phyloP scores from a whole-genome alignment of 2,888 invertebrate species.

The Caenorhabditis afra region DNA sequence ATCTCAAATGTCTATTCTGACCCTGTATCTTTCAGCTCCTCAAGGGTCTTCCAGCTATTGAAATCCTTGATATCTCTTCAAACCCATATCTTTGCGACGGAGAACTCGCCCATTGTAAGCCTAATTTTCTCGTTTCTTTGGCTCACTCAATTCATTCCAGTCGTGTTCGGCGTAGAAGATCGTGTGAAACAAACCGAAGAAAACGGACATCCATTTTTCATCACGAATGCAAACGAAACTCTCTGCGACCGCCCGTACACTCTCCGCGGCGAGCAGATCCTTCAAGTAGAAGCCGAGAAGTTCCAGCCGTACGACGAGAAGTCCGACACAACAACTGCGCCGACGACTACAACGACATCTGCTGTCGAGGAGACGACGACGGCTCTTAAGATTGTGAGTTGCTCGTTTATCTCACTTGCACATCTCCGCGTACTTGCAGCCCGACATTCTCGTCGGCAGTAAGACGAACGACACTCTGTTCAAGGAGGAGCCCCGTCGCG shows the following conservation, averaged over 20 bases:
- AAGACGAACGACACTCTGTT: conserved; percentile 68
- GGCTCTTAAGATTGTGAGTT: conserved; percentile 60
- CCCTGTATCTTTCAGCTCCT: conserved; percentile 45
- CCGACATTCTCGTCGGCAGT: conserved; percentile 67
- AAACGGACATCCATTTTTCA: conserved; percentile 65
- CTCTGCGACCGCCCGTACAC: conserved; percentile 80
- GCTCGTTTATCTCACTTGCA: neutral
- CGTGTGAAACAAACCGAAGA: conserved; percentile 68
- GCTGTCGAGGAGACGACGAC: conserved; percentile 66
- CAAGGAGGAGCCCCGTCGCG: conserved; percentile 67
- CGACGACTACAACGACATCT: conserved; percentile 64
- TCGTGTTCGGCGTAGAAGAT: conserved; percentile 69
- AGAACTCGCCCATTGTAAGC: conserved; percentile 62
- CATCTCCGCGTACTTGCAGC: conserved; percentile 55
- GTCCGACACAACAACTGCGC: conserved; percentile 72
- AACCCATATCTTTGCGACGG: conserved; percentile 81
- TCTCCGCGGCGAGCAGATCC: conserved; percentile 45
- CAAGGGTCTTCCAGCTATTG: conserved; percentile 77
- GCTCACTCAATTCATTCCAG: conserved; percentile 54
- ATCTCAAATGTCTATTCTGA: no score
- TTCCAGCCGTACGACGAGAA: conserved; percentile 69
- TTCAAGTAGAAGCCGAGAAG: conserved; percentile 58
- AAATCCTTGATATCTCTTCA: conserved; percentile 80
- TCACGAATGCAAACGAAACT: conserved; percentile 72
- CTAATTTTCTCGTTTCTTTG: neutral